A percentile compares a stretch with the other conserved stretches of the same genome.
Evolutionary conservation across 2,113 vertebrate species (phyloP).

Genomic region (Eidolon helvum): DNA sequence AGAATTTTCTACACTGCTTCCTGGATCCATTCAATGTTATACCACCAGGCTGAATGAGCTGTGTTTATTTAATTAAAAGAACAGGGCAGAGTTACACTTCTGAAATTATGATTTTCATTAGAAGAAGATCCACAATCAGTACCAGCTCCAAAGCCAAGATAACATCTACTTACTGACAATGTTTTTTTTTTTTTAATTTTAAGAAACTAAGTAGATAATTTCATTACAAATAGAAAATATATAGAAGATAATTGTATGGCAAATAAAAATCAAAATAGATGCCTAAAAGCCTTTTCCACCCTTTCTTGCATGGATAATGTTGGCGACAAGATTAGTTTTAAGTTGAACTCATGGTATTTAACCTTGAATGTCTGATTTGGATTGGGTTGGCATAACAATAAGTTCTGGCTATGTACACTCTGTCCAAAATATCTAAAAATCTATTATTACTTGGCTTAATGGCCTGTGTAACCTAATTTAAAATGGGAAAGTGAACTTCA

Average conservation of each 20-base stretch:
- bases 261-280: constrained; percentile 10
- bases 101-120: background rate
- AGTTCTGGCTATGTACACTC: constrained; percentile 24
- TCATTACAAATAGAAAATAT: constrained; percentile 15
- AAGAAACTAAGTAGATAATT: constrained; percentile 35
- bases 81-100: background rate
- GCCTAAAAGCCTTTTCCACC: background rate
- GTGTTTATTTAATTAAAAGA: constrained; percentile 48
- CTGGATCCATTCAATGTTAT: background rate
- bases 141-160: background rate
- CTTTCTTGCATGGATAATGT: background rate
- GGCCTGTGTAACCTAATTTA: constrained; percentile 71
- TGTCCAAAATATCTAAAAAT: constrained; percentile 34
- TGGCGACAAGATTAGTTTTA: constrained; percentile 41
- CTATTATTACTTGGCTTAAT: constrained; percentile 61
- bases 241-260: background rate
- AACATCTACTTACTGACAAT: background rate
- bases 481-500: constrained; percentile 47
- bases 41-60: background rate
- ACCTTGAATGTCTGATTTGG: constrained; percentile 61
- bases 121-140: constrained; percentile 11
- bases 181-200: background rate
- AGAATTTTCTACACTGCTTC: background rate
- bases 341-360: background rate
- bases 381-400: constrained; percentile 57